Percentiles rank a stretch among this genome's conserved stretches.
Evolutionary conservation across 2,888 invertebrate species (phyloP).

Genomic region (Drosophila limbata): DNA sequence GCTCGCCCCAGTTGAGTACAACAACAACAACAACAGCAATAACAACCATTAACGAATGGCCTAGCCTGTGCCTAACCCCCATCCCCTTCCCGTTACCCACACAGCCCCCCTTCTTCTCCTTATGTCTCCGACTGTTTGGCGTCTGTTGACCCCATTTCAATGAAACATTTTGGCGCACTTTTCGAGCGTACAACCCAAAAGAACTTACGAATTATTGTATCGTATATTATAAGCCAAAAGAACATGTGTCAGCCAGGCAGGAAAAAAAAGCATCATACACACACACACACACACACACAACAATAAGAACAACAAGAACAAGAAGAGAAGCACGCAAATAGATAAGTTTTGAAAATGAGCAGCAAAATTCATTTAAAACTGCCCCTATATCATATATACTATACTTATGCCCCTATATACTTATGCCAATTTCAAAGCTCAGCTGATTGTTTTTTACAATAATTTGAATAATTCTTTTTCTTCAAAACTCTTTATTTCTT

Average conservation of each 20-base stretch:
- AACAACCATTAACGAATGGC: slow-evolving; percentile 64
- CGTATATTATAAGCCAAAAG: slow-evolving; percentile 4
- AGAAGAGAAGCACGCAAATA: slow-evolving; percentile 6
- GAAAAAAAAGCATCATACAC: slow-evolving; percentile 10
- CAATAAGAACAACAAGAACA: neutral
- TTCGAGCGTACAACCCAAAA: slow-evolving; percentile 21
- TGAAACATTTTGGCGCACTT: slow-evolving; percentile 66
- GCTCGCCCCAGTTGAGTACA: slow-evolving; percentile 53
- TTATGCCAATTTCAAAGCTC: too few relatives aligned
- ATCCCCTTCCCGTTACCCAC: neutral
- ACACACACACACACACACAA: slow-evolving; percentile 24
- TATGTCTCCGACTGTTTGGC: slow-evolving; percentile 64
- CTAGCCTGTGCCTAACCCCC: slow-evolving; percentile 20
- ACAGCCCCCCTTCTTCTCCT: neutral
- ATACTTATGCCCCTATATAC: too few relatives aligned
- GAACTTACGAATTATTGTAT: slow-evolving; percentile 37
- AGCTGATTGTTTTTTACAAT: too few relatives aligned
- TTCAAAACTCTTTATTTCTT: too few relatives aligned
- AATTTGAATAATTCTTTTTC: too few relatives aligned
- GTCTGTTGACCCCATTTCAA: slow-evolving; percentile 80
- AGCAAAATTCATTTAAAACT: slow-evolving; percentile 16
- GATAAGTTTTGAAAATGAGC: slow-evolving; percentile 24
- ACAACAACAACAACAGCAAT: slow-evolving; percentile 29
- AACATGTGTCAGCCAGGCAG: slow-evolving; percentile 35
- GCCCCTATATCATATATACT: slow-evolving; percentile 12